Evolutionary conservation across 2,888 invertebrate species (phyloP).

Genomic region (Chalcosyrphus nemorum): DNA sequence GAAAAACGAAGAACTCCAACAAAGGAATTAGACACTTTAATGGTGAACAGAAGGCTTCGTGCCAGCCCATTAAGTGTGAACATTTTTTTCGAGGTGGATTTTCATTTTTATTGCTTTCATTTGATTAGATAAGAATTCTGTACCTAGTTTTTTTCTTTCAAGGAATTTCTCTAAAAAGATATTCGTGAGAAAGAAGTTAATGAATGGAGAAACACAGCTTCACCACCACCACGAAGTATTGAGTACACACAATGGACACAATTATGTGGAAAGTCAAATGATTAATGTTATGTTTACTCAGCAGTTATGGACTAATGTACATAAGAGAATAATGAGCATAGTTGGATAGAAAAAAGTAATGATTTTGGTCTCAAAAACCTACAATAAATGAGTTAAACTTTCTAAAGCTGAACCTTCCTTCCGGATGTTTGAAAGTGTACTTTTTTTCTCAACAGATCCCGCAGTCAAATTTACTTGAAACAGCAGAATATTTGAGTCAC

Average conservation of each 20-base stretch:
- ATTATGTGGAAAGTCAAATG: not conserved
- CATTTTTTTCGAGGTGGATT: conserved; percentile 18
- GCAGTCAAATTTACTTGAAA: no score
- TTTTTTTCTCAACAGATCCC: no score
- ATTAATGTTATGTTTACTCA: not conserved
- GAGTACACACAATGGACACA: not conserved
- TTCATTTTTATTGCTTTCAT: conserved; percentile 49
- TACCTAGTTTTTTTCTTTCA: no score
- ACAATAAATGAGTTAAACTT: no score
- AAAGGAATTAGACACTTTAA: conserved; percentile 19
- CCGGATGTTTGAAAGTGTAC: no score
- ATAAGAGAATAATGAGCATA: no score
- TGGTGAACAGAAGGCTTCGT: conserved; percentile 25
- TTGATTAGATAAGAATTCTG: conserved; percentile 51
- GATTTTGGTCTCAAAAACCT: no score
- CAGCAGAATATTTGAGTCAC: no score
- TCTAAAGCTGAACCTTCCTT: no score
- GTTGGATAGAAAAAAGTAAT: no score
- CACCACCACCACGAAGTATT: conserved; percentile 15
- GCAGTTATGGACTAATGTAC: not conserved
- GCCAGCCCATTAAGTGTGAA: conserved; percentile 49
- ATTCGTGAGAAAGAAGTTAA: conserved; percentile 51
- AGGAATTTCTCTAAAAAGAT: conserved; percentile 6
- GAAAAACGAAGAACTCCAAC: conserved; percentile 1
- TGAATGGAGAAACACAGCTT: conserved; percentile 35